Conservation (phyloP, 2,113 vertebrate genomes). For the Carettochelys insculpta region DNA sequence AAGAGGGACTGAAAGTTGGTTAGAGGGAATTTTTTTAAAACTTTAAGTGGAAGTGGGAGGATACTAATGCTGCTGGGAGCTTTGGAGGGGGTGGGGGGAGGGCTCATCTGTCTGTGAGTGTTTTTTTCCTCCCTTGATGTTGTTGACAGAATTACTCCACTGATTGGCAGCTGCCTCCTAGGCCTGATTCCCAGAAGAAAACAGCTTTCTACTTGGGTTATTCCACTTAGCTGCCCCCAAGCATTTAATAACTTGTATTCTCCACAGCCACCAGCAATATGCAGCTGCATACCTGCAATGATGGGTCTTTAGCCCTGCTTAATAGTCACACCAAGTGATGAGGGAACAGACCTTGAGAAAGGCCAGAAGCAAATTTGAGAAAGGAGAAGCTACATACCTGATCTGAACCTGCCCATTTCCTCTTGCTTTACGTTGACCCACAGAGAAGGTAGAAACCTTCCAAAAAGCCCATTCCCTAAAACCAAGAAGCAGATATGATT, state of each 20-base stretch:
- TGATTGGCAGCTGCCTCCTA: not conserved
- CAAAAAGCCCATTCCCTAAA: not conserved
- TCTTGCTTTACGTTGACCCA: too few species aligned
- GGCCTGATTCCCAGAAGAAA: not conserved
- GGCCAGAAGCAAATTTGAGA: not conserved
- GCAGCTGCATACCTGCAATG: not conserved
- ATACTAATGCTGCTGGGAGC: not conserved
- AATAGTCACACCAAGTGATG: not conserved
- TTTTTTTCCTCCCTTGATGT: not conserved
- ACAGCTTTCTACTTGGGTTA: not conserved
- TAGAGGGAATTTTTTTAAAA: not conserved
- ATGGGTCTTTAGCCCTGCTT: not conserved
- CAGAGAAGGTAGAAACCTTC: not conserved
- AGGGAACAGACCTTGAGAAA: not conserved
- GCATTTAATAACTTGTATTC: not conserved
- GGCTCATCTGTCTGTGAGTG: not conserved
- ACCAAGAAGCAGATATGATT: not conserved
- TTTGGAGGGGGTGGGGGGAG: not conserved
- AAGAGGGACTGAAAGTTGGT: not conserved
- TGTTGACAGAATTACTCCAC: not conserved
- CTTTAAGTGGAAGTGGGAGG: not conserved
- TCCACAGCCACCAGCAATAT: not conserved
- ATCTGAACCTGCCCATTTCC: too few species aligned
- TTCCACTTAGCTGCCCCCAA: not conserved
- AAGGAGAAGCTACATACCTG: too few species aligned